Conservation (phyloP, 2,113 vertebrate genomes). For the Semicossyphus pulcher region DNA sequence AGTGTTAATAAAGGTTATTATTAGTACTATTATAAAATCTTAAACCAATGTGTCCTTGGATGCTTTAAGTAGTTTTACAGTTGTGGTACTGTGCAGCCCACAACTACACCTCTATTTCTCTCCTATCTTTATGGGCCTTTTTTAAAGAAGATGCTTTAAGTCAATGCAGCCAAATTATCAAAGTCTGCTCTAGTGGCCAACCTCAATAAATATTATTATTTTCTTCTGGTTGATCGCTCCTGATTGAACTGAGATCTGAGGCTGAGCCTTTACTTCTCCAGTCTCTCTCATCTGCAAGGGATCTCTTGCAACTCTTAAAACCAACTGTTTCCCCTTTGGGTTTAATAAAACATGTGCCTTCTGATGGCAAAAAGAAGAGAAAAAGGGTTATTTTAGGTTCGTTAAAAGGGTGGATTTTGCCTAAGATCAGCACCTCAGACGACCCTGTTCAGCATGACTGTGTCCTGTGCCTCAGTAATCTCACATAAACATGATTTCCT, state of each 20-base stretch:
- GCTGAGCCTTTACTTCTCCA: neutral
- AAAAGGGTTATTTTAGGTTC: neutral
- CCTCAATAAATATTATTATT: neutral
- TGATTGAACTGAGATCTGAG: neutral
- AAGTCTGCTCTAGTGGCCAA: neutral
- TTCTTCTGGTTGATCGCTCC: neutral
- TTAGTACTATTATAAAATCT: too few relatives aligned
- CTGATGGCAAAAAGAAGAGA: neutral
- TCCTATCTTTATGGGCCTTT: too few relatives aligned
- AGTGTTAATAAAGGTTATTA: too few relatives aligned
- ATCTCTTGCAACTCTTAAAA: neutral
- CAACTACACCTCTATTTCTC: too few relatives aligned
- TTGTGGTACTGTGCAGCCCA: too few relatives aligned
- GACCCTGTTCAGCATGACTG: neutral
- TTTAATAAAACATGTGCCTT: constrained; percentile 14
- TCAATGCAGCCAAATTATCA: neutral
- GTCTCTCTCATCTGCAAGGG: neutral
- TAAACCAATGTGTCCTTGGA: too few relatives aligned
- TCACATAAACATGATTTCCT: constrained; percentile 21
- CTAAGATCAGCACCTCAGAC: neutral
- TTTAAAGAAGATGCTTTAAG: neutral
- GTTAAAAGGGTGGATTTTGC: neutral
- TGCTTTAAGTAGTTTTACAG: too few relatives aligned
- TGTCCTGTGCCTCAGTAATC: too few relatives aligned
- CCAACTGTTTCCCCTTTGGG: neutral